These are phyloP conservation scores for Megalopta genalis DNA, from an alignment of 1,140 invertebrate genomes.

Conservation along the genomic window DNA sequence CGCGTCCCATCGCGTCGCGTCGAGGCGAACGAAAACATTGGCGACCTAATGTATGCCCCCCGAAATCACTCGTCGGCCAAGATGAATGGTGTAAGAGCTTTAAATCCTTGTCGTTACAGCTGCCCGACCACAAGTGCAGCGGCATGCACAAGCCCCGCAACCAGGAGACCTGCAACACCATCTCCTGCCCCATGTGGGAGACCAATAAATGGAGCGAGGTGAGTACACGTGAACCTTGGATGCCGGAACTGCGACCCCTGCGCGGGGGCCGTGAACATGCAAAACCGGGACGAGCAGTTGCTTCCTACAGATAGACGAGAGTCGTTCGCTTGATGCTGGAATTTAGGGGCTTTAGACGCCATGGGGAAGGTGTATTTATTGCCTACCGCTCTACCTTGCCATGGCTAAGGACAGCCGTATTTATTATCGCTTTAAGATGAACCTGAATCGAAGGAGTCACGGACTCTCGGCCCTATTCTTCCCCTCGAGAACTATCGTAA, in stretches of 20 bases:
- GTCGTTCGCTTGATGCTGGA: conserved; percentile 3
- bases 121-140: conserved; percentile 87
- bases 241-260: not conserved
- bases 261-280: not conserved
- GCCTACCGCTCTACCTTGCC: too few species aligned
- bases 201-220: conserved; percentile 92
- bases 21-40: too few species aligned
- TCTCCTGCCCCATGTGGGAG: conserved; percentile 92
- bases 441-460: not conserved
- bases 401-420: not conserved
- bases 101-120: conserved; percentile 78
- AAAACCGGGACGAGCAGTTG: conserved; percentile 6
- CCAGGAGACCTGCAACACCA: conserved; percentile 89
- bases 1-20: too few species aligned
- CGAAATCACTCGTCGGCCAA: not conserved
- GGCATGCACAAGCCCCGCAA: conserved; percentile 86
- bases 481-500: not conserved
- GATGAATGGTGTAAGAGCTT: not conserved
- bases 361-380: conserved; percentile 15
- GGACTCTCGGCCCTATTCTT: not conserved
- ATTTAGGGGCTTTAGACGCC: conserved; percentile 22
- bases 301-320: conserved; percentile 6
- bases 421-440: conserved; percentile 10
- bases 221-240: conserved; percentile 30
- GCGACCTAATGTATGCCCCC: too few species aligned